phyloP scores from a whole-genome alignment of 2,797 vertebrate genomes.

The Melopsittacus undulatus region DNA sequence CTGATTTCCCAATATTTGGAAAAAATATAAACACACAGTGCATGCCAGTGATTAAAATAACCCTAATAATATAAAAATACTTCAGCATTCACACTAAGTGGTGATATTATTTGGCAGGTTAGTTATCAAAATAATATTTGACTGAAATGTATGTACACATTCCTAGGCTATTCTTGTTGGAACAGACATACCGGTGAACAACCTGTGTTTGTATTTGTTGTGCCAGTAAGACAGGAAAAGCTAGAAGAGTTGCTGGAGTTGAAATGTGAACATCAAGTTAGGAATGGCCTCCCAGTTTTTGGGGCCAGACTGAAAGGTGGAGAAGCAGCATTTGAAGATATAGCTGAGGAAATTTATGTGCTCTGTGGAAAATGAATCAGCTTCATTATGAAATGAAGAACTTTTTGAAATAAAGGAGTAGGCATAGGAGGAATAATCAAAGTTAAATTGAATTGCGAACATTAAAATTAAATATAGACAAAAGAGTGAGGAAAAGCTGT shows the following conservation, averaged over 20 bases:
- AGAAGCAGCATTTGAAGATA: not conserved
- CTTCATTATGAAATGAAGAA: not conserved
- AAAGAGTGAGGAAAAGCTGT: not conserved
- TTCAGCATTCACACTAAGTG: not conserved
- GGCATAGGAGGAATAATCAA: not conserved
- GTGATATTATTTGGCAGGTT: not conserved
- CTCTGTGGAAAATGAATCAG: not conserved
- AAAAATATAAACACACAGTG: not conserved
- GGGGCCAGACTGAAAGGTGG: not conserved
- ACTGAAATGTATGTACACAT: not conserved
- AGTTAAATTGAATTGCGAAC: not conserved
- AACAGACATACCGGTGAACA: not conserved
- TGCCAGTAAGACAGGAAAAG: not conserved
- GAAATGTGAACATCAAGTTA: not conserved
- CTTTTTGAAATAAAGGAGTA: not conserved
- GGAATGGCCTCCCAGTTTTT: not conserved
- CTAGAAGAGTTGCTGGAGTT: not conserved
- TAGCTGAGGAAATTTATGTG: not conserved
- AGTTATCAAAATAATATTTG: not conserved
- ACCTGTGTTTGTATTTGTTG: not conserved
- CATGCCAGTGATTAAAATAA: not conserved
- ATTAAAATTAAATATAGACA: not conserved
- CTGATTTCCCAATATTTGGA: slow-evolving; percentile 35
- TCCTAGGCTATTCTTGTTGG: not conserved
- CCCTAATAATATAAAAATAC: not conserved